Base-by-base conservation (phyloP, 2,888 invertebrate species). In the Cryptophagus acutangulus region DNA sequence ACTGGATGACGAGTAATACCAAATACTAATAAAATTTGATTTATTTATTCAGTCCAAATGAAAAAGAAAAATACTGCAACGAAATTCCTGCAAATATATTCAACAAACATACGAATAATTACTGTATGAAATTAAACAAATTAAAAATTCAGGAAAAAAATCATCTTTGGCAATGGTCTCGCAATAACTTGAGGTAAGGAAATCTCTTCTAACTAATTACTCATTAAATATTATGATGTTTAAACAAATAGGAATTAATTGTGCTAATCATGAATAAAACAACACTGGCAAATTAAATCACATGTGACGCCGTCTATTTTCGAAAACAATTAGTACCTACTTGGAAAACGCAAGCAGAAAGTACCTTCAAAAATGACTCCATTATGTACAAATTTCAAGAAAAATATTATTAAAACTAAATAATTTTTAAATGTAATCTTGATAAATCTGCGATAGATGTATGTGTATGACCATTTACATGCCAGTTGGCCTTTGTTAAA, bases 181-280 rank as follows among this genome's bases (percentile, higher is more conserved):
- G n/a, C n/a, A n/a, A n/a, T n/a, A n/a, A n/a, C n/a, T n/a, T n/a
- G n/a, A n/a, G n/a, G n/a, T n/a, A n/a, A n/a, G n/a, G n/a, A n/a
- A n/a, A n/a, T n/a, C n/a, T n/a, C n/a, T n/a, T n/a, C n/a, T 26
- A 26, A 26, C 12, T 26, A 31, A 31, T 31, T 31, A 31, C 16
- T 31, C 8, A 15, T 10, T 12, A 31, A 31, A 15, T 10, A 31
- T 13, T 10, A 12, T 10, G 5, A 31, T 13, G 8, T 31, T 31
- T 31, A 31, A 31, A 13, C 12, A 31, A 31, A 31, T 31, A 31
- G 9, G 3, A 31, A 15, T 3, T 15, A 13, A 31, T 31, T 31
- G 14, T 31, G 31, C 31, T 31, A 31, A 31, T 20, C 6, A 20
- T 9, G 20, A 6, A 20, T 20, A 20, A 20, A 20, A 20, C 20